phyloP scores from a whole-genome alignment of 2,888 invertebrate species.

The Endomychus coccineus region DNA sequence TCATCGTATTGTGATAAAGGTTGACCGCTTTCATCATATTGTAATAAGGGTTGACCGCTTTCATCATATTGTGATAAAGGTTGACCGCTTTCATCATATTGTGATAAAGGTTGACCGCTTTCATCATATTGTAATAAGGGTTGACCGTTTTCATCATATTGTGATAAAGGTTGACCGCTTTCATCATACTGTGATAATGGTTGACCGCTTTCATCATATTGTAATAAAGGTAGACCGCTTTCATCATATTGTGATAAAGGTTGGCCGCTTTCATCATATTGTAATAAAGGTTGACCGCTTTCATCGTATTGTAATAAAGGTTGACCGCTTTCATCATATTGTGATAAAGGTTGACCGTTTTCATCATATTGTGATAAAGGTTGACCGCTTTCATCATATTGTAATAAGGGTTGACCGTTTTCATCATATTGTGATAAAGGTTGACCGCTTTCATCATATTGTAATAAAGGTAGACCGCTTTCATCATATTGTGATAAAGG shows the following conservation, averaged over 20 bases:
- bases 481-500: slow-evolving; percentile 22
- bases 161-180: no score
- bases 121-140: no score
- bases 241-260: slow-evolving; percentile 11
- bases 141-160: slow-evolving; percentile 16
- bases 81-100: slow-evolving; percentile 20
- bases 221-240: no score
- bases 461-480: slow-evolving; percentile 17
- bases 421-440: slow-evolving; percentile 21
- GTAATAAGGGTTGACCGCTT: slow-evolving; percentile 25
- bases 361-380: slow-evolving; percentile 26
- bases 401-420: slow-evolving; percentile 23
- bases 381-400: slow-evolving; percentile 19
- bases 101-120: no score
- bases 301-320: slow-evolving; percentile 22
- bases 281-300: slow-evolving; percentile 20
- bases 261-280: slow-evolving; percentile 13
- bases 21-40: no score
- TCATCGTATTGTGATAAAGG: slow-evolving; percentile 19
- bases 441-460: slow-evolving; percentile 25
- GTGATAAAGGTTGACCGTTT: slow-evolving; percentile 23
- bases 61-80: slow-evolving; percentile 22
- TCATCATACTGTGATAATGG: no score
- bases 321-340: no score
- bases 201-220: no score